A percentile compares a stretch with the other conserved stretches of the same genome.
phyloP scores from a whole-genome alignment of 2,797 vertebrate genomes.

The Babyrousa celebensis region DNA sequence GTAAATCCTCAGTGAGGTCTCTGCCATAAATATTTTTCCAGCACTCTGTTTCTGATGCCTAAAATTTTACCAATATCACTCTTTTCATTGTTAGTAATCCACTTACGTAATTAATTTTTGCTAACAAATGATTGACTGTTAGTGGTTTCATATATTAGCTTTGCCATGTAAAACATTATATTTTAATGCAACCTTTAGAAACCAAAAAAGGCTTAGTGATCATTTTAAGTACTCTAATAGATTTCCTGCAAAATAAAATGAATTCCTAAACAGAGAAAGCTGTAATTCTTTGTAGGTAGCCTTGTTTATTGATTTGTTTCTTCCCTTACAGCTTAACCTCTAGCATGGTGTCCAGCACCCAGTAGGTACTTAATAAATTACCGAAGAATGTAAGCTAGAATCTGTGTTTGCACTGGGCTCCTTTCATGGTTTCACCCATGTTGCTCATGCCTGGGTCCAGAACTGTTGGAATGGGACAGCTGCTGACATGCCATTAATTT shows the following conservation, averaged over 20 bases:
- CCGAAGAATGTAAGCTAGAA: neutral
- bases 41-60: neutral
- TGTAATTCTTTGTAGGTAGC: neutral
- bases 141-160: neutral
- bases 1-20: neutral
- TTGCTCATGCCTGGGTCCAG: neutral
- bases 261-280: neutral
- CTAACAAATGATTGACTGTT: neutral
- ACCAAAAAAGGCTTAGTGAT: neutral
- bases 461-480: neutral
- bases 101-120: neutral
- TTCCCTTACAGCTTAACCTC: neutral
- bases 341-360: neutral
- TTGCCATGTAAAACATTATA: neutral
- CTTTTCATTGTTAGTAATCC: neutral
- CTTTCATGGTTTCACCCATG: neutral
- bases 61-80: neutral
- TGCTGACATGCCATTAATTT: constrained; percentile 53
- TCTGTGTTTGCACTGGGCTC: neutral
- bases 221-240: neutral
- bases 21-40: neutral
- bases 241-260: neutral
- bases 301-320: neutral
- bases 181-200: neutral
- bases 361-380: neutral